A percentile compares a stretch with the other conserved stretches of the same genome.
phyloP scores from a whole-genome alignment of 2,888 invertebrate species.

The Parthenolecanium corni region DNA sequence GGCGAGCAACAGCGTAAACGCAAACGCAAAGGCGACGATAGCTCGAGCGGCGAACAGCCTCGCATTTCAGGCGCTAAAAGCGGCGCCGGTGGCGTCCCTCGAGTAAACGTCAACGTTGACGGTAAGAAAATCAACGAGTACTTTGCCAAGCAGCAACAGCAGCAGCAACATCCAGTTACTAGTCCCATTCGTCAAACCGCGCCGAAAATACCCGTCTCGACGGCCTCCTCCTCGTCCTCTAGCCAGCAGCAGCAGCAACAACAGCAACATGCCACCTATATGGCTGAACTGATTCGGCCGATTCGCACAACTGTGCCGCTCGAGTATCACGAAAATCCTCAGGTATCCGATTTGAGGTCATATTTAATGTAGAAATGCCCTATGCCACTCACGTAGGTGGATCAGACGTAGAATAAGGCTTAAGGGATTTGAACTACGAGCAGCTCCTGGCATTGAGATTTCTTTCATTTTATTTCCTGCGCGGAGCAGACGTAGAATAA shows the following conservation, averaged over 20 bases:
- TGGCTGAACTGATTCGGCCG: conserved; percentile 9
- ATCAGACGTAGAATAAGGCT: too few relatives aligned
- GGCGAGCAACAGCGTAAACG: conserved; percentile 56
- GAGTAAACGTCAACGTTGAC: conserved; percentile 42
- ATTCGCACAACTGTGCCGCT: conserved; percentile 59
- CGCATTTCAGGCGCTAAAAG: conserved; percentile 44
- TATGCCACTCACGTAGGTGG: too few relatives aligned
- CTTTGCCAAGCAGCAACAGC: conserved; percentile 47
- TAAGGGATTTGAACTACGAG: too few relatives aligned
- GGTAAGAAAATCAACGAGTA: conserved; percentile 89
- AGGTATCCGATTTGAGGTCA: conserved; percentile 71
- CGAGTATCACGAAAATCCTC: conserved; percentile 70
- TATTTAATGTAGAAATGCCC: too few relatives aligned
- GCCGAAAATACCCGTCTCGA: conserved; percentile 13
- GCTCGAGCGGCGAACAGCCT: conserved; percentile 29
- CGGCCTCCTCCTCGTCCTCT: background rate
- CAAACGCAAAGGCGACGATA: conserved; percentile 46
- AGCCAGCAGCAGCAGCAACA: background rate
- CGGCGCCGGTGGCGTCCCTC: conserved; percentile 38
- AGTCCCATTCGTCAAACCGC: conserved; percentile 62
- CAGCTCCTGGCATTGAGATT: too few relatives aligned
- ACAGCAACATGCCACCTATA: conserved; percentile 1
- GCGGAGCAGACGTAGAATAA: too few relatives aligned
- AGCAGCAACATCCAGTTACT: conserved; percentile 51
- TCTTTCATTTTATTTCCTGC: too few relatives aligned